phyloP scores from a whole-genome alignment of 1,140 invertebrate species.

The Apocrypta bakeri region DNA sequence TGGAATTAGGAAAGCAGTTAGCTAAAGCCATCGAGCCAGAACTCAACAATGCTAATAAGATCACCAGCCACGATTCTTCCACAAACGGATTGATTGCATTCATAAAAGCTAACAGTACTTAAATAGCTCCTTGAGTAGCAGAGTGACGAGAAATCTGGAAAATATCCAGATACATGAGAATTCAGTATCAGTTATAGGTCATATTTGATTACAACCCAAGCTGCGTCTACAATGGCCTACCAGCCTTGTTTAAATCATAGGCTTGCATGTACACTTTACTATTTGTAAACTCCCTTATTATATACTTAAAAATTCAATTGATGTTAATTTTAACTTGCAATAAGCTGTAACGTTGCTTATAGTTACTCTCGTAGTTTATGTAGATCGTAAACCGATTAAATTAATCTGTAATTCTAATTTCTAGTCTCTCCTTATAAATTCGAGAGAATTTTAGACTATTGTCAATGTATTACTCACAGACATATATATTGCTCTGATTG shows the following conservation, averaged over 20 bases:
- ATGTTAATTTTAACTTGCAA: slow-evolving; percentile 17
- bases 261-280: slow-evolving; percentile 47
- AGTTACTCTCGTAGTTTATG: slow-evolving; percentile 16
- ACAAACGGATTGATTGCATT: slow-evolving; percentile 91
- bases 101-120: slow-evolving; percentile 77
- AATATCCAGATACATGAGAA: slow-evolving; percentile 20
- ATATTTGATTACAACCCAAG: not conserved
- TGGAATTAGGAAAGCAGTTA: slow-evolving; percentile 98
- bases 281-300: not conserved
- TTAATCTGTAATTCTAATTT: slow-evolving; percentile 10
- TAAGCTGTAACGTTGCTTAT: not conserved
- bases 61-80: slow-evolving; percentile 83
- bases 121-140: slow-evolving; percentile 38
- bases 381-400: slow-evolving; percentile 9
- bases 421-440: slow-evolving; percentile 33
- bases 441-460: not conserved
- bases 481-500: not conserved
- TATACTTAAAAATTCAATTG: not conserved
- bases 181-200: not conserved
- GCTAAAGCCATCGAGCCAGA: slow-evolving; percentile 98
- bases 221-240: not conserved
- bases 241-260: slow-evolving; percentile 80
- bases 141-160: slow-evolving; percentile 9
- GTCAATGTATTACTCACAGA: no score
- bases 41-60: slow-evolving; percentile 79